phyloP scores from a whole-genome alignment of 2,888 invertebrate species.

The Tethea ocularis region DNA sequence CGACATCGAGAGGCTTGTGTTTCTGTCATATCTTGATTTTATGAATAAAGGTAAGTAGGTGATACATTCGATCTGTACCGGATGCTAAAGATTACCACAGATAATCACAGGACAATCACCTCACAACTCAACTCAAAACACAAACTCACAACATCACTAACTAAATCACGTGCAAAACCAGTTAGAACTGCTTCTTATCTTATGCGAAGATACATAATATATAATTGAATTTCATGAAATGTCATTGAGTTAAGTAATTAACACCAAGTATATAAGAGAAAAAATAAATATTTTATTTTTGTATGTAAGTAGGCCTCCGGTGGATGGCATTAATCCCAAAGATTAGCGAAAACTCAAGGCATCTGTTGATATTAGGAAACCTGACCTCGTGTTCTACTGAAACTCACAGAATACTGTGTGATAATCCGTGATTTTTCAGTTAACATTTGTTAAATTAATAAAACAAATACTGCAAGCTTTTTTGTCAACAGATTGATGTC shows the following conservation, averaged over 20 bases:
- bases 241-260: neutral
- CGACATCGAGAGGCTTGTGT: too few relatives aligned
- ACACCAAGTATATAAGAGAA: neutral
- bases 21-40: too few relatives aligned
- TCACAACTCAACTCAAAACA: too few relatives aligned
- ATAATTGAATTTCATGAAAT: neutral
- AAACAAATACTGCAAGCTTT: neutral
- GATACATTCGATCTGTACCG: too few relatives aligned
- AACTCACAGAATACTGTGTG: neutral
- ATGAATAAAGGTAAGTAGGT: too few relatives aligned
- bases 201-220: neutral
- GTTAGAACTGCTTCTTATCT: neutral
- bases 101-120: too few relatives aligned
- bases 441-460: neutral
- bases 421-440: neutral
- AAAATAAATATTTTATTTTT: neutral
- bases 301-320: neutral
- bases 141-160: too few relatives aligned
- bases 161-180: neutral
- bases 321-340: neutral
- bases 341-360: constrained; percentile 5
- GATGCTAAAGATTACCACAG: too few relatives aligned
- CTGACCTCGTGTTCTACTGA: neutral
- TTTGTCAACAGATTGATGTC: too few relatives aligned
- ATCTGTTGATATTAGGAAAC: neutral